Conservation (phyloP, 2,113 vertebrate species). For the Suncus etruscus region DNA sequence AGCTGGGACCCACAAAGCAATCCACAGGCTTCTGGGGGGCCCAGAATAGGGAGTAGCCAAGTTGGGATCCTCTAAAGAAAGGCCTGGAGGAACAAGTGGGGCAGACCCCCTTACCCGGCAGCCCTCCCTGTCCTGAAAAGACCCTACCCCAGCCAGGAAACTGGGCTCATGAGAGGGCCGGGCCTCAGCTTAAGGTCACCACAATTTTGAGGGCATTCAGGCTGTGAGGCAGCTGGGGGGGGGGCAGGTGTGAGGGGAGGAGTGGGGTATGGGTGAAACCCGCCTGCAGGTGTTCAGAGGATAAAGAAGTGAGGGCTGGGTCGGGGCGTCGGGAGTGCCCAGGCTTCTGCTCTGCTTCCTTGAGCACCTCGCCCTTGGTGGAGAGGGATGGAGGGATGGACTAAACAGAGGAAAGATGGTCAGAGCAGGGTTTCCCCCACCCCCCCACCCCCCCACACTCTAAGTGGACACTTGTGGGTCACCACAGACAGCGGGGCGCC, state of each 20-base stretch:
- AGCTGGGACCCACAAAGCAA: neutral
- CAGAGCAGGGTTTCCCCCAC: neutral
- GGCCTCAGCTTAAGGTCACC: neutral
- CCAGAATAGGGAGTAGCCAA: neutral
- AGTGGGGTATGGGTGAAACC: no score
- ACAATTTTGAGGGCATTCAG: no score
- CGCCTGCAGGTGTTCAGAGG: no score
- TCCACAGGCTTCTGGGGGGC: rapidly evolving
- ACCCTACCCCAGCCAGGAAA: neutral
- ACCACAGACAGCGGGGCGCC: neutral
- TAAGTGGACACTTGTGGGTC: neutral
- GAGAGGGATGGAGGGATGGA: neutral
- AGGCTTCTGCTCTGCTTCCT: neutral
- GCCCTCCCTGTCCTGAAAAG: neutral
- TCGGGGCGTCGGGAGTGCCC: neutral
- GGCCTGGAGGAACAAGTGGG: neutral
- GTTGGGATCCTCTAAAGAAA: neutral
- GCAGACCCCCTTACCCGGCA: no score
- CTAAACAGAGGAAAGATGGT: no score
- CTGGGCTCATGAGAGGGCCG: neutral
- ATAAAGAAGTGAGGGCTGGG: no score
- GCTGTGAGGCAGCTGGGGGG: neutral
- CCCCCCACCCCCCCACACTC: no score
- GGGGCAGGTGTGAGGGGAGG: neutral
- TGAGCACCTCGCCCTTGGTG: no score